Evolutionary conservation across 2,113 vertebrate genomes (phyloP).

Genomic region (Paracanthobrama guichenoti): DNA sequence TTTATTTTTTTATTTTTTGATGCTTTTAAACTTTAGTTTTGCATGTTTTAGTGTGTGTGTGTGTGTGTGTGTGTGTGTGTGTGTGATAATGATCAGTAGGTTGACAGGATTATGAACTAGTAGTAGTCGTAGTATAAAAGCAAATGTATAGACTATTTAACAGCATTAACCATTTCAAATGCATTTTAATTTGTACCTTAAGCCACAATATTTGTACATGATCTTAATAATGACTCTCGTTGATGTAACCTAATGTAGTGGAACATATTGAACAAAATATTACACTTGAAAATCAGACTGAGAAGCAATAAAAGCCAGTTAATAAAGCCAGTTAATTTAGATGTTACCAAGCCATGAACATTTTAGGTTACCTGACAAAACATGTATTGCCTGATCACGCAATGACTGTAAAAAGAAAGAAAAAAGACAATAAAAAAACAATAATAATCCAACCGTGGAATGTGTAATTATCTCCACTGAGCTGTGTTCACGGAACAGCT

Average conservation of each 20-base stretch:
- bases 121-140: no score
- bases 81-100: no score
- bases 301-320: background rate
- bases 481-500: background rate
- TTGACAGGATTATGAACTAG: no score
- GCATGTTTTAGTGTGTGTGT: no score
- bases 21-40: no score
- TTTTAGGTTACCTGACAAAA: background rate
- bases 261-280: background rate
- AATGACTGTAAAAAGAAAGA: background rate
- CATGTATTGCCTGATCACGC: background rate
- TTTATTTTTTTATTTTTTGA: no score
- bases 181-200: background rate
- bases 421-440: background rate
- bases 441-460: constrained; percentile 20
- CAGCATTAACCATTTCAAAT: background rate
- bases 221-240: background rate
- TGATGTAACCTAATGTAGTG: background rate
- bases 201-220: background rate
- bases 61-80: no score
- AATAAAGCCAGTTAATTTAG: background rate
- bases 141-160: background rate
- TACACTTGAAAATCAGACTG: background rate
- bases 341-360: background rate
- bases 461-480: constrained; percentile 17